A percentile compares a stretch with the other conserved stretches of the same genome.
Conservation (phyloP, 2,888 invertebrate genomes). For the Strigamia maritima region DNA sequence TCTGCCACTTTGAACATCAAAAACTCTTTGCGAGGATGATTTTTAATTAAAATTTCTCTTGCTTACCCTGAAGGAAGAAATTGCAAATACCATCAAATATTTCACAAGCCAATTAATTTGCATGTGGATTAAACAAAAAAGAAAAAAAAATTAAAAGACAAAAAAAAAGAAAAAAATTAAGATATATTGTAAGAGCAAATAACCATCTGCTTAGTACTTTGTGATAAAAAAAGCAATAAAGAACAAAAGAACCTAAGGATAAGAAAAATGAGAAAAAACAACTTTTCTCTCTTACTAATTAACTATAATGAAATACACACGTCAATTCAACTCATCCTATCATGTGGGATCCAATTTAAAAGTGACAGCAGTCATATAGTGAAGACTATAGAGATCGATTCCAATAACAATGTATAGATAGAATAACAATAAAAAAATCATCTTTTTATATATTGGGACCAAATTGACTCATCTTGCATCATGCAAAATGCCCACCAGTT, state of each 20-base stretch:
- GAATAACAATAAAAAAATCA: neutral
- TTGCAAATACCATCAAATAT: neutral
- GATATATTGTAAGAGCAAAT: no score
- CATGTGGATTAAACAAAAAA: neutral
- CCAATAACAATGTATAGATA: no score
- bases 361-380: neutral
- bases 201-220: neutral
- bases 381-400: no score
- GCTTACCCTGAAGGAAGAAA: neutral
- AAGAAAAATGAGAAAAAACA: neutral
- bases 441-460: no score
- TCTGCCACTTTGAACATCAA: neutral
- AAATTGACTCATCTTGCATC: no score
- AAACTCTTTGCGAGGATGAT: neutral
- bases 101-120: slow-evolving; percentile 4
- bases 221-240: neutral
- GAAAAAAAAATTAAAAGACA: no score
- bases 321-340: neutral
- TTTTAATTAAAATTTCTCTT: neutral
- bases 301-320: slow-evolving; percentile 4
- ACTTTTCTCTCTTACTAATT: neutral
- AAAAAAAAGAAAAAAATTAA: neutral
- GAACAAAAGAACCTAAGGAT: neutral
- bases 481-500: no score
- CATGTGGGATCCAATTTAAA: neutral